Percentiles rank a stretch among this genome's conserved stretches.
phyloP scores from a whole-genome alignment of 2,113 vertebrate species.

The Amazona guildingii region DNA sequence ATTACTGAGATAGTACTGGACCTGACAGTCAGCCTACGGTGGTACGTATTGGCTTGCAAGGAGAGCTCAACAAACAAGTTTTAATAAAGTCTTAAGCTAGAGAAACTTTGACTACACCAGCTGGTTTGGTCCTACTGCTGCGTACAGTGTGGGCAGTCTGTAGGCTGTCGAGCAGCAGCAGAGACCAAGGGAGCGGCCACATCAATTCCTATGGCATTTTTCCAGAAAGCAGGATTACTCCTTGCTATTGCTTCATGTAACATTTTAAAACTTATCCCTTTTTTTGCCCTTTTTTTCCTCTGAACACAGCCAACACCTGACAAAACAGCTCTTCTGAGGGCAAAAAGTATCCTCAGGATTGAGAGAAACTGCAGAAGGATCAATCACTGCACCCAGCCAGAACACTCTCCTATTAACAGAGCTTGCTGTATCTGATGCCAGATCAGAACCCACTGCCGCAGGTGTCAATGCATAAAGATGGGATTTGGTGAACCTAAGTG shows the following conservation, averaged over 20 bases:
- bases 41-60: background rate
- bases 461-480: background rate
- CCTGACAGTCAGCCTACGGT: background rate
- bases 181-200: background rate
- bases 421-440: background rate
- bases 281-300: background rate
- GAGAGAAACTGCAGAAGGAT: background rate
- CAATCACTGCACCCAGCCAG: background rate
- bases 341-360: background rate
- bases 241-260: background rate
- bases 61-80: background rate
- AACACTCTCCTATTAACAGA: background rate
- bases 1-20: constrained; percentile 28
- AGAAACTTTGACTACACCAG: background rate
- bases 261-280: background rate
- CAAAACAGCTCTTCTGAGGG: background rate
- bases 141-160: background rate
- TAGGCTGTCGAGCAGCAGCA: background rate
- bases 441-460: background rate
- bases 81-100: background rate
- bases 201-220: background rate
- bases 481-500: background rate
- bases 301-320: background rate
- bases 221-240: background rate
- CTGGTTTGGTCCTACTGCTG: background rate